Conservation (phyloP, 2,888 invertebrate genomes). For the Hetaerina titia region DNA sequence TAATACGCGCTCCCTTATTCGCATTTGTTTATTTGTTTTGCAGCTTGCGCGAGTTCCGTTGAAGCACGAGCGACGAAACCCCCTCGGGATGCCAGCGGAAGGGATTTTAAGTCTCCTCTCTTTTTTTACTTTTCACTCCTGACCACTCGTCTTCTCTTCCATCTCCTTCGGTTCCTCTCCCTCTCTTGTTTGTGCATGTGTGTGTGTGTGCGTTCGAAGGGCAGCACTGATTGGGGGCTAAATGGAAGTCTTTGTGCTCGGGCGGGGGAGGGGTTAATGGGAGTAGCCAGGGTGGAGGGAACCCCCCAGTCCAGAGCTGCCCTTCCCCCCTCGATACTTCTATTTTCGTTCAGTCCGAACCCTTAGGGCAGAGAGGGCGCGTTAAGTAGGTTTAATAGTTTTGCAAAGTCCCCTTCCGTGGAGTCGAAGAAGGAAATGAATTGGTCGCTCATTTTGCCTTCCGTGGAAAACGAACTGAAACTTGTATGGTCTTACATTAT, state of each 20-base stretch:
- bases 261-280: too few relatives aligned
- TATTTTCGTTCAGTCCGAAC: conserved; percentile 9
- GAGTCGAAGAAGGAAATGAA: neutral
- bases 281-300: too few relatives aligned
- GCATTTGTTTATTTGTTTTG: neutral
- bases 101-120: neutral
- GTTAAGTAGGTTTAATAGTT: neutral
- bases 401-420: neutral
- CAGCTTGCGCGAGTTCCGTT: neutral
- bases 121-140: neutral
- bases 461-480: too few relatives aligned
- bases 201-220: neutral
- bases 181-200: too few relatives aligned
- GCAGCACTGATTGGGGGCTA: neutral
- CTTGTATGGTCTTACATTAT: too few relatives aligned
- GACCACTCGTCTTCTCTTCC: too few relatives aligned
- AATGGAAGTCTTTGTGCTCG: neutral
- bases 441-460: too few relatives aligned
- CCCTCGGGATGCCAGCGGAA: neutral
- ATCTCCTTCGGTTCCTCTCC: too few relatives aligned
- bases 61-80: neutral
- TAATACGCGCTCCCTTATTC: neutral
- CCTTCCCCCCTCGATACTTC: neutral
- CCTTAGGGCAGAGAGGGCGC: neutral
- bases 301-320: too few relatives aligned